These are phyloP conservation scores for Drosophila villosipedis DNA, from an alignment of 2,888 invertebrate genomes.

Conservation along the genomic window DNA sequence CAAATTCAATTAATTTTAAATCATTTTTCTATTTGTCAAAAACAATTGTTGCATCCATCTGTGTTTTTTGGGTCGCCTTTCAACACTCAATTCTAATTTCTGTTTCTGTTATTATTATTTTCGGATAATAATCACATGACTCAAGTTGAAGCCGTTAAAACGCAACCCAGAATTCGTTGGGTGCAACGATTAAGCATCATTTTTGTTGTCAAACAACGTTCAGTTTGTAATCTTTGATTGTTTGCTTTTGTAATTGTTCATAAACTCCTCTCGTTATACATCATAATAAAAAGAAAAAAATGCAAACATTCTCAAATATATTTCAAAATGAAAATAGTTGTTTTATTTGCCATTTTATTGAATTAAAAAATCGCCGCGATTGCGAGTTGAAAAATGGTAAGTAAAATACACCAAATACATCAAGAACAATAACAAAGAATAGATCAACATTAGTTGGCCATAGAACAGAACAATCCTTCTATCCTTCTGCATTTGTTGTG, in stretches of 20 bases:
- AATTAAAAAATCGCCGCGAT: slow-evolving; percentile 29
- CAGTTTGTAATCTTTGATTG: slow-evolving; percentile 52
- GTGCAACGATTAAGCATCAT: slow-evolving; percentile 32
- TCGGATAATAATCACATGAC: background rate
- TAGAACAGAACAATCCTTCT: slow-evolving; percentile 84
- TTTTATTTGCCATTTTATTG: slow-evolving; percentile 77
- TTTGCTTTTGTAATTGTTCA: slow-evolving; percentile 63
- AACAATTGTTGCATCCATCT: slow-evolving; percentile 33
- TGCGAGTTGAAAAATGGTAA: slow-evolving; percentile 69
- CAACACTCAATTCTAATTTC: background rate
- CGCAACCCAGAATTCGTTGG: slow-evolving; percentile 6
- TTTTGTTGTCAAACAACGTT: slow-evolving; percentile 73
- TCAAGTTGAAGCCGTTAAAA: background rate
- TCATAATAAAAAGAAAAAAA: slow-evolving; percentile 25
- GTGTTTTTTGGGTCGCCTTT: slow-evolving; percentile 15
- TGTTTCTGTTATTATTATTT: slow-evolving; percentile 9
- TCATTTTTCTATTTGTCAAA: slow-evolving; percentile 24
- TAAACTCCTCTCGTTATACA: slow-evolving; percentile 24
- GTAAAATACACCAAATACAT: slow-evolving; percentile 42
- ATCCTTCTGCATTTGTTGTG: slow-evolving; percentile 88
- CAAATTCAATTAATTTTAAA: slow-evolving; percentile 3
- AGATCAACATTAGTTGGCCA: slow-evolving; percentile 60
- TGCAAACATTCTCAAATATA: slow-evolving; percentile 50
- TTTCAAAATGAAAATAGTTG: slow-evolving; percentile 33
- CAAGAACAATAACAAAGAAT: slow-evolving; percentile 15